Conservation (phyloP, 2,888 invertebrate genomes). For the Aelia acuminata region DNA sequence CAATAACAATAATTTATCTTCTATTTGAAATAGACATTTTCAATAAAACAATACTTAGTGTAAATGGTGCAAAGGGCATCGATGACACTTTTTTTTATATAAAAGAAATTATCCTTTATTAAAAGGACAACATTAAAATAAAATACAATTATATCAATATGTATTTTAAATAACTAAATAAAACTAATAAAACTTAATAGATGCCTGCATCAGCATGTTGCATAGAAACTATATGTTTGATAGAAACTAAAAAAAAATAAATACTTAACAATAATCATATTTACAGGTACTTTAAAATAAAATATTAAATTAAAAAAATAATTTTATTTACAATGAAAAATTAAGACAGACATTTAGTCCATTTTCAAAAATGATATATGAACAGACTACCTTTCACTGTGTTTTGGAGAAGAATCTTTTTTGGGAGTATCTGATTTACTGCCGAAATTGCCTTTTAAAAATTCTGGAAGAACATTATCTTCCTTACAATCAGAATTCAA, state of each 20-base stretch:
- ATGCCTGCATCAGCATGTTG: neutral
- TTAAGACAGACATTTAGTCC: neutral
- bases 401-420: neutral
- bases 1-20: neutral
- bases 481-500: neutral
- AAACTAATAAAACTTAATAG: neutral
- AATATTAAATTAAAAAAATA: constrained; percentile 51
- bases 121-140: constrained; percentile 38
- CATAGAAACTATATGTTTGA: neutral
- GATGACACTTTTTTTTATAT: neutral
- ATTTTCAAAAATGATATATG: neutral
- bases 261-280: constrained; percentile 41
- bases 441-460: constrained; percentile 54
- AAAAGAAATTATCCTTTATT: neutral
- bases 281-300: constrained; percentile 40
- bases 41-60: constrained; percentile 14
- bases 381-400: constrained; percentile 45
- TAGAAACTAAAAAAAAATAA: constrained; percentile 30
- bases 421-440: constrained; percentile 17
- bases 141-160: constrained; percentile 5
- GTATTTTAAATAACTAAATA: constrained; percentile 18
- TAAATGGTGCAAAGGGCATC: neutral
- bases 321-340: constrained; percentile 46
- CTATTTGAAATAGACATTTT: constrained; percentile 11
- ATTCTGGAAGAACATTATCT: constrained; percentile 57